phyloP scores from a whole-genome alignment of 2,797 vertebrate species.

The Sibirionetta formosa region DNA sequence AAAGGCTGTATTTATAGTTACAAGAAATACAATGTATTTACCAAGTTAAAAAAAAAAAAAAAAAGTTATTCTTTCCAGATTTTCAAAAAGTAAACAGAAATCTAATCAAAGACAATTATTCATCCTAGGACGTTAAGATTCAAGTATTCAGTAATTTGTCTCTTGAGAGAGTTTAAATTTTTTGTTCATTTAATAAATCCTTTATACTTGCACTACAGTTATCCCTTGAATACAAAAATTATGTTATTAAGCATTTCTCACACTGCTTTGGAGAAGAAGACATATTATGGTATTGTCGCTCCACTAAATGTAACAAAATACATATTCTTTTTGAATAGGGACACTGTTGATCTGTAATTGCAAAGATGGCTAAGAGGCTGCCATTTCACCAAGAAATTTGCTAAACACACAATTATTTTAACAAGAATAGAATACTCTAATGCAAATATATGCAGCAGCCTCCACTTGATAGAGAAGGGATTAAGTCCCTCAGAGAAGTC shows the following conservation, averaged over 20 bases:
- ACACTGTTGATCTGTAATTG: conserved; percentile 21
- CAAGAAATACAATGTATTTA: neutral
- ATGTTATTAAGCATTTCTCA: conserved; percentile 34
- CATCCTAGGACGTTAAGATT: neutral
- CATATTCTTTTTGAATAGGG: neutral
- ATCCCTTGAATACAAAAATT: conserved; percentile 38
- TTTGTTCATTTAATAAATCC: neutral
- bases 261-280: conserved; percentile 41
- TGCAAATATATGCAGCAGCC: neutral
- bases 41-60: neutral
- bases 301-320: conserved; percentile 54
- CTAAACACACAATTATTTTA: neutral
- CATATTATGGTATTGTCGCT: conserved; percentile 14
- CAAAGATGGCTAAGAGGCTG: conserved; percentile 24
- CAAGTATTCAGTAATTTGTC: neutral
- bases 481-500: neutral
- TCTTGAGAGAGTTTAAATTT: neutral
- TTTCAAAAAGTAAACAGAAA: neutral
- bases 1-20: neutral
- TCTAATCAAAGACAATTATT: neutral
- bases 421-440: neutral
- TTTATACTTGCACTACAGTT: neutral
- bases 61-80: neutral
- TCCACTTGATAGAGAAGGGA: neutral
- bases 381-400: neutral